A percentile compares a stretch with the other conserved stretches of the same genome.
phyloP scores from a whole-genome alignment of 2,797 vertebrate species.

The Anguilla obscura region DNA sequence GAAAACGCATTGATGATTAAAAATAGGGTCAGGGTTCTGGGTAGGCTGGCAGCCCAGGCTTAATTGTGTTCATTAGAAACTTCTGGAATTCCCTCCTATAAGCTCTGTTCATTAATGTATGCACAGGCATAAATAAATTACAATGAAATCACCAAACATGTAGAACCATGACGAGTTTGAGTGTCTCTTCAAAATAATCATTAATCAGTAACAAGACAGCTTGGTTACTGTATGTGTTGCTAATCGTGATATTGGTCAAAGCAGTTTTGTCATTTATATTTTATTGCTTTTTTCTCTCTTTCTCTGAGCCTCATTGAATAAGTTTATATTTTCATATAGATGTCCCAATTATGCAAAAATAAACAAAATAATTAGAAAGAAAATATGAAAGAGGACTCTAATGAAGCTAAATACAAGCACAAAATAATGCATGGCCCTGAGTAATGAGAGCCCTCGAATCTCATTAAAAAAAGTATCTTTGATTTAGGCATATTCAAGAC shows the following conservation, averaged over 20 bases:
- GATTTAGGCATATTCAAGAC: not conserved
- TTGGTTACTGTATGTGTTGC: not conserved
- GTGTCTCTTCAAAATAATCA: slow-evolving; percentile 22
- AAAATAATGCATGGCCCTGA: not conserved
- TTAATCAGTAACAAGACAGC: slow-evolving; percentile 24
- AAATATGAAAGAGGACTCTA: slow-evolving; percentile 16
- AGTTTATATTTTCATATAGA: not conserved
- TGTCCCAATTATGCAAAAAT: not conserved
- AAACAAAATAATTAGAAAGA: not conserved
- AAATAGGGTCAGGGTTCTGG: not conserved
- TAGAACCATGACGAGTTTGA: slow-evolving; percentile 8
- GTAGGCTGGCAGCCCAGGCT: slow-evolving; percentile 15
- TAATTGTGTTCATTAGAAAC: slow-evolving; percentile 34
- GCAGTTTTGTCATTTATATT: not conserved
- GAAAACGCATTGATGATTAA: slow-evolving; percentile 5
- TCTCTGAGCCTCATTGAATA: not conserved
- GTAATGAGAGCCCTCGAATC: slow-evolving; percentile 4
- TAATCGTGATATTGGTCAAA: not conserved
- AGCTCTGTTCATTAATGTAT: slow-evolving; percentile 31
- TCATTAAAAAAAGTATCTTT: slow-evolving; percentile 27
- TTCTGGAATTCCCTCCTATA: slow-evolving; percentile 38
- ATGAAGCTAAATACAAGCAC: slow-evolving; percentile 13
- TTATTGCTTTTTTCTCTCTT: not conserved
- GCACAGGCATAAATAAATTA: slow-evolving; percentile 33
- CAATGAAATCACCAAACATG: slow-evolving; percentile 37